A percentile compares a stretch with the other conserved stretches of the same genome.
phyloP scores from a whole-genome alignment of 1,140 invertebrate species.

The Druon quercuslanigerum region DNA sequence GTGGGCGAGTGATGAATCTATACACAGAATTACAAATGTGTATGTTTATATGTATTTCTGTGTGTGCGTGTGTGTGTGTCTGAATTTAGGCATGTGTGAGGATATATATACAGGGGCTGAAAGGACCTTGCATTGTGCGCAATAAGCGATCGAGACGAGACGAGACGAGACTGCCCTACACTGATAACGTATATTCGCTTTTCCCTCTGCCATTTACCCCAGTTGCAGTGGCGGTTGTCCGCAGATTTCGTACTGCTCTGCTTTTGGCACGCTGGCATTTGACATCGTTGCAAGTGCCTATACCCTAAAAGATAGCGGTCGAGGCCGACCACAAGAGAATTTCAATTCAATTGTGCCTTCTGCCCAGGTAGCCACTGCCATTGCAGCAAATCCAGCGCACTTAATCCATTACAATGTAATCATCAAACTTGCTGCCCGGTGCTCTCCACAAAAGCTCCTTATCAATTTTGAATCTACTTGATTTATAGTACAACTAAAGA shows the following conservation, averaged over 20 bases:
- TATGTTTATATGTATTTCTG: neutral
- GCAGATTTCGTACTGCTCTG: slow-evolving; percentile 43
- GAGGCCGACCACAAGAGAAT: slow-evolving; percentile 19
- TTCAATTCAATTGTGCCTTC: slow-evolving; percentile 28
- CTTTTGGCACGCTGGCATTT: slow-evolving; percentile 48
- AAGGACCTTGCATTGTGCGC: slow-evolving; percentile 42
- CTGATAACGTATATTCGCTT: slow-evolving; percentile 58
- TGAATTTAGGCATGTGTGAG: neutral
- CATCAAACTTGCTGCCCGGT: neutral
- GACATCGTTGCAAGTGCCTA: slow-evolving; percentile 39
- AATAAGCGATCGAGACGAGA: slow-evolving; percentile 42
- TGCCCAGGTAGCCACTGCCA: slow-evolving; percentile 6
- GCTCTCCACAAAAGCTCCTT: neutral
- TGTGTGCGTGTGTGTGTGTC: neutral
- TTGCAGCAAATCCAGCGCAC: neutral
- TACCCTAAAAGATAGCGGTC: slow-evolving; percentile 19
- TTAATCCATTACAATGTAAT: slow-evolving; percentile 7
- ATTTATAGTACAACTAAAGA: too few relatives aligned
- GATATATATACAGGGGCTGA: neutral
- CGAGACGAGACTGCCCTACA: slow-evolving; percentile 47
- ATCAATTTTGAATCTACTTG: too few relatives aligned
- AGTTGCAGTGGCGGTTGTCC: slow-evolving; percentile 41
- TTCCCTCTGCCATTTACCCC: slow-evolving; percentile 48
- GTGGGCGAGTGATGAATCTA: neutral
- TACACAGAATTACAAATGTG: neutral